Conservation (phyloP, 1,140 invertebrate species). For the Teleopsis dalmanni region DNA sequence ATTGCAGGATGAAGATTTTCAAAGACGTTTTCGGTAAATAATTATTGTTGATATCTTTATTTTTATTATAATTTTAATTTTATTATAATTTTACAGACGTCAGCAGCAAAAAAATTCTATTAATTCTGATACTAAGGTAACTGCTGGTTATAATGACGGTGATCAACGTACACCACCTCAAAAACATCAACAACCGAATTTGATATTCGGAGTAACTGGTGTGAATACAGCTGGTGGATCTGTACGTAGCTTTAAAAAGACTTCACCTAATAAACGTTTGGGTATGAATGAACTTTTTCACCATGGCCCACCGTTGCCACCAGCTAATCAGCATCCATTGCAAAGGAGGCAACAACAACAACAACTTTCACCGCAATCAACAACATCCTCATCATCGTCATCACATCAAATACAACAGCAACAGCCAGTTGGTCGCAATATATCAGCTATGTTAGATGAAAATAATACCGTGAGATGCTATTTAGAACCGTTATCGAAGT, state of each 20-base stretch:
- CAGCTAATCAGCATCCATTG: constrained; percentile 38
- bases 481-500: constrained; percentile 54
- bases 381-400: constrained; percentile 24
- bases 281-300: constrained; percentile 39
- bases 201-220: constrained; percentile 43
- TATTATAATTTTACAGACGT: constrained; percentile 11
- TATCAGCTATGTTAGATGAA: constrained; percentile 65
- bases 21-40: constrained; percentile 41
- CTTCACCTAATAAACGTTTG: constrained; percentile 33
- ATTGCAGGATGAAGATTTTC: constrained; percentile 47
- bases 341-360: constrained; percentile 34
- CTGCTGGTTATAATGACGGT: constrained; percentile 14
- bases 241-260: constrained; percentile 32
- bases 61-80: neutral
- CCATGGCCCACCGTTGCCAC: constrained; percentile 34
- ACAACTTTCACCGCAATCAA: constrained; percentile 40
- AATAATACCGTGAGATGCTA: constrained; percentile 71
- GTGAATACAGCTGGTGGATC: constrained; percentile 39
- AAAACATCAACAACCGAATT: constrained; percentile 14
- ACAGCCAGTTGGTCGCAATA: constrained; percentile 47
- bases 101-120: constrained; percentile 31
- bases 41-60: neutral
- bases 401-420: constrained; percentile 18
- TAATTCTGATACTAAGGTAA: neutral
- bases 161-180: constrained; percentile 20